A percentile compares a stretch with the other conserved stretches of the same genome.
Conservation (phyloP, 2,113 vertebrate species). For the Phyllostomus discolor region DNA sequence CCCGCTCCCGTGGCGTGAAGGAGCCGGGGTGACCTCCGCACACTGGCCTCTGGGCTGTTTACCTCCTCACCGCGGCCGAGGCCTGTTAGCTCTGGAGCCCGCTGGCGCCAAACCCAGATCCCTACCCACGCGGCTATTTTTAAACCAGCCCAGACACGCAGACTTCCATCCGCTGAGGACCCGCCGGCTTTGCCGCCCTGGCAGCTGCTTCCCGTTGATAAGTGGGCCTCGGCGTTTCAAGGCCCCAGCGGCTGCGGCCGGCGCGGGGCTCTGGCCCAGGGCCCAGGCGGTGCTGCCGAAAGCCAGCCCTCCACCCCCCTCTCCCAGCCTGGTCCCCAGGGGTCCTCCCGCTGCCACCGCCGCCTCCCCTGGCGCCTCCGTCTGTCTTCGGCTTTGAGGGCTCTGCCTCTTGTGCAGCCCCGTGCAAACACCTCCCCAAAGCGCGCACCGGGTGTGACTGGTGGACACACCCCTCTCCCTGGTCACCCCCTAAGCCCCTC, state of each 20-base stretch:
- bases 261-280: background rate
- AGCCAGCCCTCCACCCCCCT: fast-evolving
- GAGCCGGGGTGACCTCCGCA: background rate
- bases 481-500: too few relatives aligned
- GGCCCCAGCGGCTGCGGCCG: background rate
- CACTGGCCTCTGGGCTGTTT: background rate
- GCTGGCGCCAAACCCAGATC: background rate
- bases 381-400: too few relatives aligned
- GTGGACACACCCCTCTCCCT: too few relatives aligned
- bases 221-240: background rate
- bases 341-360: fast-evolving
- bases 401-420: background rate
- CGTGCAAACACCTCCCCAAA: too few relatives aligned
- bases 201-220: background rate
- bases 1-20: background rate
- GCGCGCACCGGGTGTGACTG: too few relatives aligned
- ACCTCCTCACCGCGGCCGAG: background rate
- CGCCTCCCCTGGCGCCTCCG: background rate
- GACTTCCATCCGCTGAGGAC: background rate
- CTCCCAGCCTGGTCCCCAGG: background rate
- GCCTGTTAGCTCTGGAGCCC: background rate
- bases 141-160: background rate
- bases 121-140: background rate
- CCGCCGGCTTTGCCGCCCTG: background rate
- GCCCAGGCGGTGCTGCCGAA: background rate